Percentiles rank a stretch among this genome's conserved stretches.
These are phyloP conservation scores for Meda fulgida DNA, from an alignment of 2,797 vertebrate genomes.

Conservation along the genomic window DNA sequence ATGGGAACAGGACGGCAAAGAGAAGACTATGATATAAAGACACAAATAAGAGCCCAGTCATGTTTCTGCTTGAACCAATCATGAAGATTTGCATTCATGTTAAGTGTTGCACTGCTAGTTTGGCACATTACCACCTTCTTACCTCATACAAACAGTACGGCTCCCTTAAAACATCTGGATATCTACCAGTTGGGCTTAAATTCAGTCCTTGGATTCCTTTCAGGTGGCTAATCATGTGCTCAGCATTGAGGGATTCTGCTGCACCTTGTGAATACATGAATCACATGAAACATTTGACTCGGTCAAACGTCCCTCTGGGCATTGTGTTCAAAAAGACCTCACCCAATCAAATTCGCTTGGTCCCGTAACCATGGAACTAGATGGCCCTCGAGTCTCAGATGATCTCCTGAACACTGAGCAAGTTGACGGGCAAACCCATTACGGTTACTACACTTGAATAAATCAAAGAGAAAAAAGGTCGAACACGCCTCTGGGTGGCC, in stretches of 20 bases:
- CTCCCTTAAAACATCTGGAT: constrained; percentile 41
- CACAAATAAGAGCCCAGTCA: constrained; percentile 63
- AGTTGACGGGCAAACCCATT: constrained; percentile 64
- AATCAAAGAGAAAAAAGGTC: constrained; percentile 54
- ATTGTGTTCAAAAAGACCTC: constrained; percentile 31
- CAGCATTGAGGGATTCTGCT: constrained; percentile 36
- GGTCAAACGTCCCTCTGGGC: constrained; percentile 29
- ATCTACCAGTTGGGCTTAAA: constrained; percentile 38
- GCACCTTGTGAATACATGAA: constrained; percentile 46
- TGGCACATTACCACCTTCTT: constrained; percentile 2
- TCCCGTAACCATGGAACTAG: constrained; percentile 49
- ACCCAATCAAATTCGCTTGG: neutral
- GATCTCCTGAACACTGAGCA: constrained; percentile 60
- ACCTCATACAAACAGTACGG: neutral
- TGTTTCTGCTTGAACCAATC: constrained; percentile 56
- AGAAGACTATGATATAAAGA: constrained; percentile 44
- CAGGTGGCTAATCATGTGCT: constrained; percentile 34
- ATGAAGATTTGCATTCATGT: constrained; percentile 46
- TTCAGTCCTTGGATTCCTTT: constrained; percentile 33
- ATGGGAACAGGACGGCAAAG: constrained; percentile 49
- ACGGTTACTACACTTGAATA: constrained; percentile 61
- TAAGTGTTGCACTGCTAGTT: constrained; percentile 7
- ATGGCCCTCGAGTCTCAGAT: constrained; percentile 53
- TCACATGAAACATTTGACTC: constrained; percentile 46
- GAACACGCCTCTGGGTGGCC: constrained; percentile 48